Base-by-base conservation (phyloP, 2,888 invertebrate species). In the Eilema griseolum region DNA sequence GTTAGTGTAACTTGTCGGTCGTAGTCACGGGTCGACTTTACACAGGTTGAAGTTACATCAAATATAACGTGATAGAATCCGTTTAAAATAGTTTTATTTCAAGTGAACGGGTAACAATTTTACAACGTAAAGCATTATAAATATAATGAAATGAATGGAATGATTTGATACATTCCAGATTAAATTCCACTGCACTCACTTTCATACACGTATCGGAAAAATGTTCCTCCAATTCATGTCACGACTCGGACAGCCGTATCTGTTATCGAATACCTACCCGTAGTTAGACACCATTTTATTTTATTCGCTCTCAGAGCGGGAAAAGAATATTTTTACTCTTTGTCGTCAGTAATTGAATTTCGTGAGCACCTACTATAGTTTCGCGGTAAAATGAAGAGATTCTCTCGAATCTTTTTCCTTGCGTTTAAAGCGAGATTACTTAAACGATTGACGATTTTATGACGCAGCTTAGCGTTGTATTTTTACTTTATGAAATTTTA, bases 301-400 rank as follows among this genome's bases (percentile, higher is more conserved):
- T 87, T 84, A 88, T 86, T 85, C 86, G 70, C 76, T 72, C 78
- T 82, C 79, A 75, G 82, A 82, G 76, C 73, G 80, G 77, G 72
- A 80, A 84, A 83, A 82, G 84, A 84, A 88, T 87, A 88, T 89
- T 90, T 90, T 89, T 89, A 88, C 88, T 89, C 88, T 89, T 89
- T 90, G 90, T 89, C 86, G 83, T 81, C 81, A 77, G 87, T 90
- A 90, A 90, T 90, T 90, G 90, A 89, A 90, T 90, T 89, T 89
- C 82, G 85, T 87, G 87, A 82, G 86, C 84, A 86, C 86, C 81
- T 85, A 74, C 82, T 76, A 78, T 73, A 79, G 82, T 83, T 83
- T 83, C 65, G 85, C 75, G 84, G 78, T 73, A 72, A 78, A 79
- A 74, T 80, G 82, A 82, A 79, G 75, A 71, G 72, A 77, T 83